A percentile compares a stretch with the other conserved stretches of the same genome.
Conservation (phyloP, 2,113 vertebrate genomes). For the Petromus typicus region DNA sequence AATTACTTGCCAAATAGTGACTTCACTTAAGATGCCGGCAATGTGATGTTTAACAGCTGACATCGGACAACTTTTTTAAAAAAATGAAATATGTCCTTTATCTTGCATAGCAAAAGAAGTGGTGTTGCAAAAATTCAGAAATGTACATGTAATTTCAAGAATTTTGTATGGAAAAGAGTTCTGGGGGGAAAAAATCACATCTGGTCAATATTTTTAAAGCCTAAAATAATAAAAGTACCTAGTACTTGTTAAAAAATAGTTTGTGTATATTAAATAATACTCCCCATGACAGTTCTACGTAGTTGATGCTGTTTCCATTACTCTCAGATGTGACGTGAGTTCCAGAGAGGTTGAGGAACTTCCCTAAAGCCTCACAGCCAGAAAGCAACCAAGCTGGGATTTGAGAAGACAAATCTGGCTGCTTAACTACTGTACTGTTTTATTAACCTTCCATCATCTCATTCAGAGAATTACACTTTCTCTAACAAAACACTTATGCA, state of each 20-base stretch:
- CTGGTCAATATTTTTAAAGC: conserved; percentile 21
- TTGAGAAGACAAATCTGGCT: background rate
- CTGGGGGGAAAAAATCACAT: conserved; percentile 9
- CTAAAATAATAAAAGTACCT: background rate
- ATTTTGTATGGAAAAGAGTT: background rate
- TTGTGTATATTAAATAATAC: background rate
- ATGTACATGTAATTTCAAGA: background rate
- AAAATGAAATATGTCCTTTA: conserved; percentile 36
- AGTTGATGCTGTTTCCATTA: background rate
- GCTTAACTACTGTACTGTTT: background rate
- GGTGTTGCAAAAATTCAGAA: conserved; percentile 42
- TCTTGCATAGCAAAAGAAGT: conserved; percentile 52
- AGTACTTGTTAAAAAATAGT: background rate
- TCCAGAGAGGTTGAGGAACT: conserved; percentile 22
- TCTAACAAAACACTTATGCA: conserved; percentile 4
- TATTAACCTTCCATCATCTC: background rate
- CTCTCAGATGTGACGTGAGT: background rate
- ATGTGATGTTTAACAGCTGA: conserved; percentile 70
- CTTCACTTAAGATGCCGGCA: conserved; percentile 65
- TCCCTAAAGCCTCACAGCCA: background rate
- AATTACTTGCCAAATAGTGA: conserved; percentile 68
- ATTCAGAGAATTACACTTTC: background rate
- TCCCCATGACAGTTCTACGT: background rate
- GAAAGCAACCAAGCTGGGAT: background rate
- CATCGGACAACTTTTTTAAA: conserved; percentile 45